Evolutionary conservation across 2,113 vertebrate genomes (phyloP), one percentile per base, ranked within the genome.

Genomic region (Oriolus oriolus): DNA sequence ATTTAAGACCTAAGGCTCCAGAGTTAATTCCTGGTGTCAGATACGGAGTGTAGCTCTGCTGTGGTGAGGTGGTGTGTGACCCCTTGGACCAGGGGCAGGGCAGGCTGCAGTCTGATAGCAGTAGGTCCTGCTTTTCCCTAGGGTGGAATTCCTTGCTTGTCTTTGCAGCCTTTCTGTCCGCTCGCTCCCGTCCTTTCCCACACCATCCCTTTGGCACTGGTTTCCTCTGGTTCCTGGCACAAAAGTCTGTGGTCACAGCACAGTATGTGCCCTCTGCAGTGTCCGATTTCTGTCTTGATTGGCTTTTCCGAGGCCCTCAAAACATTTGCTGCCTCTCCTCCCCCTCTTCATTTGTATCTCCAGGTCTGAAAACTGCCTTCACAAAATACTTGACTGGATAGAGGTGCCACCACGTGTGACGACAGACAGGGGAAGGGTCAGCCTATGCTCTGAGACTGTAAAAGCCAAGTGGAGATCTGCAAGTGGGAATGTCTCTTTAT

Each of bases 111-210:
- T 12, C 24, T 57, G 50, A 11, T 12, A 42, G 23, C 35, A 33
- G 33, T 7, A 23, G 27, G 11, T 65, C n/a, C 80, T 86, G 20
- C 35, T 13, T 42, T 73, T 87, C 47, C 18, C n/a, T 30, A 0
- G 5, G 24, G 11, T 61, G 39, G 26, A 61, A 28, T n/a, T 80
- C 31, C 33, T 39, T 30, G 6, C 24, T 50, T 56, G 47, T 44
- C 64, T 80, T 65, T 11, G 5, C 59, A 82, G 50, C 37, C 31
- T 70, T 23, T 53, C 31, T 45, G 37, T 57, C 54, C 0, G 0
- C n/a, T 84, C 0, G 0, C 35, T 88, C 26, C 23, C 0, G 0
- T 59, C 50, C 41, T 70, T 77, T 56, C 56, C 57, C 0, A 0
- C 35, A 44, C 47, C 11, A 4, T 66, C 50, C 42, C 73, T 63